phyloP scores from a whole-genome alignment of 2,113 vertebrate genomes.

The Danionella cerebrum region DNA sequence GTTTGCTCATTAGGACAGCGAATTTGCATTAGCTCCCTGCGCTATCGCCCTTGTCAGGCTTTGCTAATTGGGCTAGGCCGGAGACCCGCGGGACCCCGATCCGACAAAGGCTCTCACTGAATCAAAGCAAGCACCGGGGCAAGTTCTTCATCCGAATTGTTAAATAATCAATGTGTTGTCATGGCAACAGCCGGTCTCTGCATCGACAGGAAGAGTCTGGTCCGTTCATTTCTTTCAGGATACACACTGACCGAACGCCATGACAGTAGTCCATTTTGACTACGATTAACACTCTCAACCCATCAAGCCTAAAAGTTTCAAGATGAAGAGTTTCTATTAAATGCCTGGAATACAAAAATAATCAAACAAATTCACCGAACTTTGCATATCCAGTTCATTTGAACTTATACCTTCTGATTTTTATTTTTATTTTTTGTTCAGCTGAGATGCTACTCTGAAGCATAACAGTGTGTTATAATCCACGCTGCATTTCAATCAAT shows the following conservation, averaged over 20 bases:
- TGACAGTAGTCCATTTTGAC: constrained; percentile 22
- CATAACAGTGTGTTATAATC: constrained; percentile 49
- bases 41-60: constrained; percentile 36
- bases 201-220: constrained; percentile 42
- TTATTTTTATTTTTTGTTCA: constrained; percentile 37
- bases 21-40: constrained; percentile 38
- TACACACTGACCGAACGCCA: constrained; percentile 32
- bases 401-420: too few relatives aligned
- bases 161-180: constrained; percentile 73
- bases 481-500: constrained; percentile 69
- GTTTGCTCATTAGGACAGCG: constrained; percentile 15
- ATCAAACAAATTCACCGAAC: too few relatives aligned
- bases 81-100: constrained; percentile 47
- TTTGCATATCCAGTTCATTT: too few relatives aligned
- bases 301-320: too few relatives aligned
- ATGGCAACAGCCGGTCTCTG: constrained; percentile 50
- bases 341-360: too few relatives aligned
- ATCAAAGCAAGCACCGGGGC: constrained; percentile 50
- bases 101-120: constrained; percentile 54
- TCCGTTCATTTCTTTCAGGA: constrained; percentile 37
- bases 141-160: constrained; percentile 54
- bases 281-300: constrained; percentile 27
- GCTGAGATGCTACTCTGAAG: constrained; percentile 38
- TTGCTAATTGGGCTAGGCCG: constrained; percentile 42
- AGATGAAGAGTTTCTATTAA: too few relatives aligned